A percentile compares a stretch with the other conserved stretches of the same genome.
Evolutionary conservation across 2,797 vertebrate genomes (phyloP).

Genomic region (Fistularia commersonii): DNA sequence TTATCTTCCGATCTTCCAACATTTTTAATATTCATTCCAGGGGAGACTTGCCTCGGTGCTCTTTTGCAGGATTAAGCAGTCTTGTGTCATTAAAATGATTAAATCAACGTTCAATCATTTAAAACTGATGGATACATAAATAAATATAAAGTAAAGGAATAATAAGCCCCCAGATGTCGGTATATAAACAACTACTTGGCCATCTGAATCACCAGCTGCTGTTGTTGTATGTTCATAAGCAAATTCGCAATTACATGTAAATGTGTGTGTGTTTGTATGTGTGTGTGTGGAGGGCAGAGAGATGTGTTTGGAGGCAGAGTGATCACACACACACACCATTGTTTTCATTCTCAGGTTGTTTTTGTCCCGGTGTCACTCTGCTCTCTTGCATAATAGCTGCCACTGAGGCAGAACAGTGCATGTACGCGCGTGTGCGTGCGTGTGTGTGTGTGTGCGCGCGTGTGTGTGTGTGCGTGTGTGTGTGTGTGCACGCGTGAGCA

Average conservation of each 20-base stretch:
- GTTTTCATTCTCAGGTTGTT: conserved; percentile 61
- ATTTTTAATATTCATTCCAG: too few relatives aligned
- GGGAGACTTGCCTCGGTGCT: too few relatives aligned
- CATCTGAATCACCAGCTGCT: conserved; percentile 13
- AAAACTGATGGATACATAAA: too few relatives aligned
- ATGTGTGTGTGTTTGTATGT: conserved; percentile 3
- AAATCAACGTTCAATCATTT: too few relatives aligned
- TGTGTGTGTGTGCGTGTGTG: neutral
- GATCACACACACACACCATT: conserved; percentile 38
- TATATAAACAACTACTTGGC: conserved; percentile 23
- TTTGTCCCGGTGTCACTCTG: conserved; percentile 53
- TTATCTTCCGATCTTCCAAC: too few relatives aligned
- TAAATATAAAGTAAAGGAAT: too few relatives aligned
- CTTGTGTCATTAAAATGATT: too few relatives aligned
- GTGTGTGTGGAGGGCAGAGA: conserved; percentile 2
- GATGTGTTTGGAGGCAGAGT: conserved; percentile 11
- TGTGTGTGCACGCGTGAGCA: conserved; percentile 4
- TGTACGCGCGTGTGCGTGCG: conserved; percentile 4
- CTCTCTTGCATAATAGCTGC: conserved; percentile 49
- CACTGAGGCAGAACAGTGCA: conserved; percentile 19
- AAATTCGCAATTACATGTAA: conserved; percentile 7
- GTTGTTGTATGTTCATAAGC: conserved; percentile 7
- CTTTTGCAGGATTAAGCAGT: too few relatives aligned
- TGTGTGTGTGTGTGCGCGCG: conserved; percentile 5
- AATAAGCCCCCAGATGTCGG: neutral